Evolutionary conservation across 64 coral and sea anemone species (phyloP).

Genomic region (Pachyseris speciosa): DNA sequence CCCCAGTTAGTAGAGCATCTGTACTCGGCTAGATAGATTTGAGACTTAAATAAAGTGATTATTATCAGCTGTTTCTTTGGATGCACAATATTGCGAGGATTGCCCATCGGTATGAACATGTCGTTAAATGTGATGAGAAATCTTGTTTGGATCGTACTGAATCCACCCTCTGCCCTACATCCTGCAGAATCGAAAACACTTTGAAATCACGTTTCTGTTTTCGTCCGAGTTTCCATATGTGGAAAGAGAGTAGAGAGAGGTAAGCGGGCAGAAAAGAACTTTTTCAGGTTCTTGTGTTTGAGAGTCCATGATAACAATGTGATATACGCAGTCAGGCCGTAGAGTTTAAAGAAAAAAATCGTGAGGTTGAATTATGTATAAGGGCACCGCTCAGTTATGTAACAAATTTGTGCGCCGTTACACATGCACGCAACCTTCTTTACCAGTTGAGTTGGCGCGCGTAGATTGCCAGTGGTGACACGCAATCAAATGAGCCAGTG

Average conservation of each 20-base stretch:
- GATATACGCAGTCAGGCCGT: no score
- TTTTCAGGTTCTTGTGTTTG: neutral
- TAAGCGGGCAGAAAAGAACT: neutral
- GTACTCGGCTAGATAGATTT: no score
- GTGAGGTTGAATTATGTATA: no score
- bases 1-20: no score
- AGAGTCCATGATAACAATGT: neutral
- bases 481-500: no score
- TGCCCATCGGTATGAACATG: neutral
- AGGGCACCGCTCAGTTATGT: no score
- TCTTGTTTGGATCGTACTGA: neutral
- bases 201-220: neutral
- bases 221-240: neutral
- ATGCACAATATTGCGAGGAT: neutral
- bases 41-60: no score
- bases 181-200: neutral
- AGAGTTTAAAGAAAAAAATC: no score
- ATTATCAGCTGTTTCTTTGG: constrained; percentile 46
- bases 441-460: no score
- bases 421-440: no score
- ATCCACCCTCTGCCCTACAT: neutral
- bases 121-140: constrained; percentile 35
- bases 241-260: neutral
- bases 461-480: no score
- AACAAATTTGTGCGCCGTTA: no score